Conservation (phyloP, 2,113 vertebrate genomes). For the Poicephalus gulielmi region DNA sequence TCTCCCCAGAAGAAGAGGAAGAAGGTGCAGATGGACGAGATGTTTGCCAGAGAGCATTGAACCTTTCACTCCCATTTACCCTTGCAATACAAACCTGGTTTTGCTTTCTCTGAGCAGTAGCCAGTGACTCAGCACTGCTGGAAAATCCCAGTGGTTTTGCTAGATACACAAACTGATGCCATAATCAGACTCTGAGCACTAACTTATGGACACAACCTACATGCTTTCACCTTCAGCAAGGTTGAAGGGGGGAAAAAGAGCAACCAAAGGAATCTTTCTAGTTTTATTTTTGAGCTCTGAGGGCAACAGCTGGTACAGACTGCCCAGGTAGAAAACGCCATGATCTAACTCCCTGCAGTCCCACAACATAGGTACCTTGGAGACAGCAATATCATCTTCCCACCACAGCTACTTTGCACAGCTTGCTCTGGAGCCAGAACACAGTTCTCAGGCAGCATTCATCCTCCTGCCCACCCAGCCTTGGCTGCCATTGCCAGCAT, state of each 20-base stretch:
- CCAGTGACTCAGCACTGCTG: neutral
- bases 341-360: accelerated
- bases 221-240: neutral
- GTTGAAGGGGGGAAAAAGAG: neutral
- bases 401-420: accelerated
- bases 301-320: neutral
- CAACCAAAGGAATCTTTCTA: neutral
- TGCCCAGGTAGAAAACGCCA: neutral
- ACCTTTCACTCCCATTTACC: neutral
- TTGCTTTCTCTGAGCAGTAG: neutral
- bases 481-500: neutral
- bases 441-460: neutral
- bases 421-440: neutral
- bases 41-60: neutral
- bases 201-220: neutral
- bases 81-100: neutral
- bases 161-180: neutral
- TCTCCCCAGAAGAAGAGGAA: neutral
- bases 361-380: neutral
- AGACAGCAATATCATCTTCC: neutral
- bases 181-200: neutral
- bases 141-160: neutral
- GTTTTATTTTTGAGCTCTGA: neutral
- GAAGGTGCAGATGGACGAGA: neutral
- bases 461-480: neutral